Evolutionary conservation across 2,113 vertebrate species (phyloP).

Genomic region (Macroglossus sobrinus): DNA sequence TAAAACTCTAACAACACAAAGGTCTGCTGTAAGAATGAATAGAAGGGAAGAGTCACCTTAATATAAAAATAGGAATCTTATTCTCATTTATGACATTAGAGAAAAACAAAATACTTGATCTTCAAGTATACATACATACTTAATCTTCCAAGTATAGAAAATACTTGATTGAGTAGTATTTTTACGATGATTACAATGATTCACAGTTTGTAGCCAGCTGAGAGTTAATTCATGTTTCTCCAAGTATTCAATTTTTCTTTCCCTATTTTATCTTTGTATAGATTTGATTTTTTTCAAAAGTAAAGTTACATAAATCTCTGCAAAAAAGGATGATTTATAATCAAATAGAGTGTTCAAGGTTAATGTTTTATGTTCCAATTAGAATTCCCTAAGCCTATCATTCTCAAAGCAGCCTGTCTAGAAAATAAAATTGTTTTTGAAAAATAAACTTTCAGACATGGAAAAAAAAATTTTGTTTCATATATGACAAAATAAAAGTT

Average conservation of each 20-base stretch:
- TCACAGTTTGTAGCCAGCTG: background rate
- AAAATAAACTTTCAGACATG: slow-evolving; percentile 2
- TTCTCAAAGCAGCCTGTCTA: background rate
- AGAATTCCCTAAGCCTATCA: background rate
- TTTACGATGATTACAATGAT: background rate
- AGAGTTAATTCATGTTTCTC: slow-evolving; percentile 11
- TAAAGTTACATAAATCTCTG: background rate
- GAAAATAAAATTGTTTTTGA: slow-evolving; percentile 18
- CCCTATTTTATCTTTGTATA: background rate
- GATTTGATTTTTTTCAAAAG: background rate
- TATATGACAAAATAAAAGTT: background rate
- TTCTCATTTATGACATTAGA: background rate
- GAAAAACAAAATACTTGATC: background rate
- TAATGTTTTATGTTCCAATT: background rate
- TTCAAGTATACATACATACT: background rate
- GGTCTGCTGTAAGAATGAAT: background rate
- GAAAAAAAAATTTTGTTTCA: background rate
- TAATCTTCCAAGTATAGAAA: background rate
- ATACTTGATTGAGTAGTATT: background rate
- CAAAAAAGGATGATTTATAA: slow-evolving; percentile 2
- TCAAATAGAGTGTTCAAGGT: background rate
- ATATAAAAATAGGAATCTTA: background rate
- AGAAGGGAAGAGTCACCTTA: background rate
- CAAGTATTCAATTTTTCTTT: slow-evolving; percentile 11
- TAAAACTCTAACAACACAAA: background rate